Base-by-base conservation (phyloP, 2,888 invertebrate genomes). In the Omphaloscelis lunosa region DNA sequence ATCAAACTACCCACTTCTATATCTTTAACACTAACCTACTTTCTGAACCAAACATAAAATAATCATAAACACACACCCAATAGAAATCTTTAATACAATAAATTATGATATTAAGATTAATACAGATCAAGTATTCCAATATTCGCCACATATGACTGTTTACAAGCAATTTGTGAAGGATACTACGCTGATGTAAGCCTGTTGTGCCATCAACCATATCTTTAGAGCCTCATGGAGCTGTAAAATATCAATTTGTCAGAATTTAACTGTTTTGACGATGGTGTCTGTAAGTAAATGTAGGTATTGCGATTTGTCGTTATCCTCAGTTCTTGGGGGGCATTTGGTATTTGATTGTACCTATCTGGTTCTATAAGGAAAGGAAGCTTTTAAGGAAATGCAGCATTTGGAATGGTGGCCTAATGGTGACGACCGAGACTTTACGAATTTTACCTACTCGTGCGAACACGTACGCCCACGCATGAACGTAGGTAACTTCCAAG, bases 211-310 rank as follows among this genome's bases (percentile, higher is more conserved):
- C 66, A 53, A 71, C 80, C 41, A 61, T 71, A 63, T 63, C 72
- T 59, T 68, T 48, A 63, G 41, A 58, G 51, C 58, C 68, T 6
- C 68, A 80, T 15, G 12, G 15, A 48, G 29, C 51, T 17, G 66
- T 72, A 77, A 62, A 20, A 72, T 62, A 72, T 63, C 51, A 62
- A 70, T 66, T 72, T 72, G 62, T 80, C 39, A 74, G 73, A 77
- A 74, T 77, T n/a, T 72, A 65, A 53, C 53, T 56, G 56, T 27
- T 51, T 23, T 29, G 12, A 45, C 41, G 17, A 66, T 39, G 53
- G 56, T 41, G 58, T 23, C 48, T 56, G 20, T 84, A 68, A 73
- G 67, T 67, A 75, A 83, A 79, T 63, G 68, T 48, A 48, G 48
- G 48, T 34, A 17, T 65, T 61, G n/a, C 63, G 34, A 59, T 72